Evolutionary conservation across 2,797 vertebrate genomes (phyloP), one percentile per base, ranked within the genome.

Genomic region (Philypnodon macrostomus): DNA sequence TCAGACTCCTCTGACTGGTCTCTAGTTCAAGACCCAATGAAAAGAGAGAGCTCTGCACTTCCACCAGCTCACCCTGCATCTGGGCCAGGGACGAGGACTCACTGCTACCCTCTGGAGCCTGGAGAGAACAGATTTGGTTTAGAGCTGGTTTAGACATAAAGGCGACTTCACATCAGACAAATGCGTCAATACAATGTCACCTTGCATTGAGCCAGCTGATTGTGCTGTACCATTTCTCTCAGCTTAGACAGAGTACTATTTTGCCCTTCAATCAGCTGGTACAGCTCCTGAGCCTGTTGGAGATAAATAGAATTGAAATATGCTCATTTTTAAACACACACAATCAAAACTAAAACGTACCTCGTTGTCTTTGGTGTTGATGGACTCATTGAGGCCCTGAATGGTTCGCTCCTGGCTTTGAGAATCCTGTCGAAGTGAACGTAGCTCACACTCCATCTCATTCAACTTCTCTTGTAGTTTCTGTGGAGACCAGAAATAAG

Each of bases 391-490:
- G 58, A 97, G 91, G 59, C 77, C 91, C 78, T 93, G 92, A 60
- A 97, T 91, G 52, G 88, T 89, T 59, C 74, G 80, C 33, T 94
- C 93, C 68, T 95, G 93, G 60, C 79, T 87, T 63, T 93, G 92
- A 1, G 92, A 76, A 0, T 84, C 85, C 63, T 95, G 92, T 54
- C 90, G 92, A 48, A 87, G 87, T 48, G 89, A 89, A 53, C 89
- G 92, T 34, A 97, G 82, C 73, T 98, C 92, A 16, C 73, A 87
- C 83, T 91, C 92, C 92, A 97, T 88, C 65, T 95, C 93, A 16
- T 75, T 86, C 72, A 96, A 78, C 75, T 92, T 97, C 73, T 95
- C 92, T 85, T 97, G 93, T 45, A 99, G 88, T 80, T 91, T 90
- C 96, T 98, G 47, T 13, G 33, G 3, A 60, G 0, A 9, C 8